Evolutionary conservation across 2,797 vertebrate species (phyloP).

Genomic region (Gallinago nigripennis): DNA sequence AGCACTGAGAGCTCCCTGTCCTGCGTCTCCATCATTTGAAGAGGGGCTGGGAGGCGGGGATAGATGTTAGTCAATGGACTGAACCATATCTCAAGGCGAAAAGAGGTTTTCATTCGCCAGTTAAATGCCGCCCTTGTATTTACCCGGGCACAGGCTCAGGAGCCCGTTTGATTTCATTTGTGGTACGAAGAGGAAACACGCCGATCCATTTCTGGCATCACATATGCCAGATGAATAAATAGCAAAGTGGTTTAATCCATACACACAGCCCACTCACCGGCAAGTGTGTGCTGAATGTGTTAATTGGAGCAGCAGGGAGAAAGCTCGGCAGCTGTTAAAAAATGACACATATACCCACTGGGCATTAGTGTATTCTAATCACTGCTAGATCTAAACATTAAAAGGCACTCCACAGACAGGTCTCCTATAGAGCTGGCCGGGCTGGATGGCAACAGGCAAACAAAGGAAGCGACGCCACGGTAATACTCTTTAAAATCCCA

Average conservation of each 20-base stretch:
- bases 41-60: slow-evolving; percentile 74
- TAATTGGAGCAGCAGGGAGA: slow-evolving; percentile 83
- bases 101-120: slow-evolving; percentile 17
- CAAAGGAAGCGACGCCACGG: slow-evolving; percentile 24
- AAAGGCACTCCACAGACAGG: slow-evolving; percentile 65
- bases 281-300: slow-evolving; percentile 71
- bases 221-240: slow-evolving; percentile 37
- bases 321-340: slow-evolving; percentile 79
- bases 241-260: slow-evolving; percentile 77
- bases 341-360: slow-evolving; percentile 79
- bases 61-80: slow-evolving; percentile 74
- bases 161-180: slow-evolving; percentile 4
- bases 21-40: slow-evolving; percentile 76
- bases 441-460: slow-evolving; percentile 26
- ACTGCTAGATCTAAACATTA: slow-evolving; percentile 75
- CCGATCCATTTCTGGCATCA: slow-evolving; percentile 4
- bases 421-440: slow-evolving; percentile 38
- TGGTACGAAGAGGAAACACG: not conserved
- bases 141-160: not conserved
- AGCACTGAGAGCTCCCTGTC: slow-evolving; percentile 70
- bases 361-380: slow-evolving; percentile 76
- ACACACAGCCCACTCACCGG: slow-evolving; percentile 71
- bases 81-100: slow-evolving; percentile 71
- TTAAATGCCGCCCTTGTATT: not conserved
- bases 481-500: not conserved